A percentile compares a stretch with the other conserved stretches of the same genome.
These are phyloP conservation scores for Diarsia dahlii DNA, from an alignment of 2,888 invertebrate species.

Conservation along the genomic window DNA sequence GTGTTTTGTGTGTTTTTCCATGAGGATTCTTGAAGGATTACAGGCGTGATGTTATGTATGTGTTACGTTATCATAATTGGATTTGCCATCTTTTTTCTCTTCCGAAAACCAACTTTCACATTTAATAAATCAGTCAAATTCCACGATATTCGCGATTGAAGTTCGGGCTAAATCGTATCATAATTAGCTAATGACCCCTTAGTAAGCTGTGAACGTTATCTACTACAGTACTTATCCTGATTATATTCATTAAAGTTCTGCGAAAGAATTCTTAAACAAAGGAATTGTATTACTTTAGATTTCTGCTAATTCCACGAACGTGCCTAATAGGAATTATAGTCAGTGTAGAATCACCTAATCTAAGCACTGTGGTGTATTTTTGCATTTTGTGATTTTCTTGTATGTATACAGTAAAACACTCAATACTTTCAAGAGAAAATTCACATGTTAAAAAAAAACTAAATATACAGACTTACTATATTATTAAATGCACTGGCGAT, in stretches of 20 bases:
- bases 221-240: not conserved
- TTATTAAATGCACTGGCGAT: too few relatives aligned
- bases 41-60: too few relatives aligned
- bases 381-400: too few relatives aligned
- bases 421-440: too few relatives aligned
- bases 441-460: too few relatives aligned
- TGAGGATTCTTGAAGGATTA: too few relatives aligned
- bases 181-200: not conserved
- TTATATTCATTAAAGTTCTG: not conserved
- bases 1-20: too few relatives aligned
- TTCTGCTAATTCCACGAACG: slow-evolving; percentile 33
- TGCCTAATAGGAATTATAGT: not conserved
- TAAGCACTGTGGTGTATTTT: not conserved
- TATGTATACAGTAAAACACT: too few relatives aligned
- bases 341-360: slow-evolving; percentile 15
- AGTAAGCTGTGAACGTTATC: not conserved
- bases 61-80: not conserved
- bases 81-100: not conserved
- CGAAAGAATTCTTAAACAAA: slow-evolving; percentile 6
- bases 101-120: not conserved
- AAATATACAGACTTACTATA: too few relatives aligned
- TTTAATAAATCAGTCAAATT: not conserved
- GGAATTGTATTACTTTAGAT: slow-evolving; percentile 16
- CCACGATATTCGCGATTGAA: not conserved
- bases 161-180: not conserved